Evolutionary conservation across 2,888 invertebrate genomes (phyloP).

Genomic region (Schizotus pectinicornis): DNA sequence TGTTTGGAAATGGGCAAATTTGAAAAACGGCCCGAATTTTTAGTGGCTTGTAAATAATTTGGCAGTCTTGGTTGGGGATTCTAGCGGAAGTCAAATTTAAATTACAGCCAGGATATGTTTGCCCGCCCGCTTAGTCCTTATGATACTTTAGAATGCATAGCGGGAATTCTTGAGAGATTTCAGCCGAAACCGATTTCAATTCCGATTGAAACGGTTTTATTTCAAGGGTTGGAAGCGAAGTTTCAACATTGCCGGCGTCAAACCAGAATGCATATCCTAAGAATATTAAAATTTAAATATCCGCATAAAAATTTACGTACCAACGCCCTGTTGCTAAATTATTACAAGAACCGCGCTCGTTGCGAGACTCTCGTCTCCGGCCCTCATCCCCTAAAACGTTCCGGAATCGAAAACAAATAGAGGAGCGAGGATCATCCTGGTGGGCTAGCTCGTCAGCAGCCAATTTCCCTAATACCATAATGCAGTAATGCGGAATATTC

Average conservation of each 20-base stretch:
- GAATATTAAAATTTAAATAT: conserved; percentile 19
- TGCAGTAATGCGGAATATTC: no score
- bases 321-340: conserved; percentile 10
- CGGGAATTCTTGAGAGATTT: conserved; percentile 25
- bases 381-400: no score
- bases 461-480: no score
- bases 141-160: conserved; percentile 26
- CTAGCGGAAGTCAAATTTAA: conserved; percentile 4
- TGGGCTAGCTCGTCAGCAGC: no score
- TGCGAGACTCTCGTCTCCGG: not conserved
- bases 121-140: conserved; percentile 13
- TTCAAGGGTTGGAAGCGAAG: conserved; percentile 22
- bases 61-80: conserved; percentile 6
- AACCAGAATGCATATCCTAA: conserved; percentile 17
- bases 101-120: conserved; percentile 21
- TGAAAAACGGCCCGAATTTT: not conserved
- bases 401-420: no score
- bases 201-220: conserved; percentile 27
- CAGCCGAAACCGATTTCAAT: conserved; percentile 29
- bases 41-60: not conserved
- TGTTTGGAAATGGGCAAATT: no score
- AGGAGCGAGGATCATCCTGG: no score
- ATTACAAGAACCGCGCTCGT: not conserved
- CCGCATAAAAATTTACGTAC: conserved; percentile 18
- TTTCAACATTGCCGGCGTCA: conserved; percentile 9